Evolutionary conservation across 2,888 invertebrate species (phyloP), one percentile per base, ranked within the genome.

Genomic region (Notocelia uddmanniana): DNA sequence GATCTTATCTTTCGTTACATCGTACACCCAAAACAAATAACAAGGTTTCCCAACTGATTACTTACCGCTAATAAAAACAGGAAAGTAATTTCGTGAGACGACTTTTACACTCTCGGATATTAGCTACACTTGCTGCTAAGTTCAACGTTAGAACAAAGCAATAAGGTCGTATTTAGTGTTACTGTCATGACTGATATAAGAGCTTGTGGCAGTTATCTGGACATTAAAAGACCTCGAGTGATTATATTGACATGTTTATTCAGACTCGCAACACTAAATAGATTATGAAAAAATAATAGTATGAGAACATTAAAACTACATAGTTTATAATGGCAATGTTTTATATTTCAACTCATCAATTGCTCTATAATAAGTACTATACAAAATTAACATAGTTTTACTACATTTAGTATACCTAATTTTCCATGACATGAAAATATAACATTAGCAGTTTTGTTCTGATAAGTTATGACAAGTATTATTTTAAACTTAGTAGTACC

Each of bases 341-440:
- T 91, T 91, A 87, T 92, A 91, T 91, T 92, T 93, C 86, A 92
- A 92, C 88, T 91, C 89, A 88, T 90, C 80, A 89, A 89, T 91
- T 88, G 86, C 86, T 82, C 90, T 91, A 89, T 89, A 85, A 85
- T 89, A n/a, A n/a, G n/a, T n/a, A 90, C 88, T 91, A 91, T 91
- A 92, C 89, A 90, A 91, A 92, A 89, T 85, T 89, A 89, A 88
- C 84, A 88, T 86, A 86, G 83, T 87, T 86, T 84, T 69, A 85
- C 86, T 90, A 89, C 86, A 82, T 85, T 89, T 89, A 90, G 78
- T 85, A 80, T 85, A 81, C 82, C 84, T 83, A 86, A 83, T 78
- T 81, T 80, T 82, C 82, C 83, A 80, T 83, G 81, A 82, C 82
- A 79, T 82, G 81, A 76, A 78, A 77, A 76, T 77, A 72, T 77